Evolutionary conservation across 2,113 vertebrate genomes (phyloP), one percentile per base, ranked within the genome.

Genomic region (Lipophrys pholis): DNA sequence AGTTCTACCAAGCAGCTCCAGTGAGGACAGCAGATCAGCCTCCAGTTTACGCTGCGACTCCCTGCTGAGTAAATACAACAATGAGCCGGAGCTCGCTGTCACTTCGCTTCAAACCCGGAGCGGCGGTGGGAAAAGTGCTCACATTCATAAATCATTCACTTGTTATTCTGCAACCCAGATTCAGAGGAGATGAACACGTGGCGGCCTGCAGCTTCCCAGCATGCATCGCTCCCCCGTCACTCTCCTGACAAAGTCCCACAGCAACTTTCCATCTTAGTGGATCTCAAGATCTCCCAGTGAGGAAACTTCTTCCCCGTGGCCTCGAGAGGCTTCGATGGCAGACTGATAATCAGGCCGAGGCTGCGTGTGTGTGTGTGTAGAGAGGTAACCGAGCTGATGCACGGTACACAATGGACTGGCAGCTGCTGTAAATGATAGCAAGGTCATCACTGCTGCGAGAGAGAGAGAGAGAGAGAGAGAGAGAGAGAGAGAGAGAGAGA

Each of bases 101-200:
- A 59, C 71, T 70, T 85, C 73, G 41, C 79, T 80, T 85, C 67
- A 48, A 65, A 75, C 70, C 82, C 78, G 74, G 52, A 7, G 71
- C 40, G 1, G 38, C 55, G 56, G 55, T 61, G 65, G 72, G 57
- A 82, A 80, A 76, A n/a, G 73, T 71, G 64, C 83, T 87, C 56
- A 1, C n/a, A 5, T 80, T 85, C 87, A 89, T 91, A 83, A 90
- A 90, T 89, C 86, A 89, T 86, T 88, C 81, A 85, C 84, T 87
- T 80, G 75, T 82, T 86, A 75, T 80, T 80, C 80, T 81, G 84
- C 82, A 83, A 81, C 84, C 82, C 85, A 90, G 87, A 88, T 88
- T 81, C 12, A 50, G 74, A 66, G 51, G 46, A 80, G 73, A 56
- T 50, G 69, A 74, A 58, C 53, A 71, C 78, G 48, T 50, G 5